Conservation (phyloP, 2,797 vertebrate species). For the Coranthus polyacanthus region DNA sequence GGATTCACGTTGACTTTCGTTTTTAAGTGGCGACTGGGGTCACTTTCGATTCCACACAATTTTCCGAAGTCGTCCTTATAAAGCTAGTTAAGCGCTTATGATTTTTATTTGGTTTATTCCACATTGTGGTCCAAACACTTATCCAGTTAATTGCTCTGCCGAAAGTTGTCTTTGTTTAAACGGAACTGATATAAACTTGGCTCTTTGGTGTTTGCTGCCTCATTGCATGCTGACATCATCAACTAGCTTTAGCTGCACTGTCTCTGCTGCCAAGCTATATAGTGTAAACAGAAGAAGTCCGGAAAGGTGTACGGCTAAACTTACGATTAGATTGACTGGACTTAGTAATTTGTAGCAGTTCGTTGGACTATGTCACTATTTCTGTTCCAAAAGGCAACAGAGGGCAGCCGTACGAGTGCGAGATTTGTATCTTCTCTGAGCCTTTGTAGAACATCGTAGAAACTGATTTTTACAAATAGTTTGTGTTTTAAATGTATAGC, state of each 20-base stretch:
- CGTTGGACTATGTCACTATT: not conserved
- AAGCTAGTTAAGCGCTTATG: not conserved
- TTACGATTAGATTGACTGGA: not conserved
- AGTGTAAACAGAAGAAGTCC: not conserved
- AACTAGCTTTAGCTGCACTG: constrained; percentile 35
- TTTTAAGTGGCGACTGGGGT: constrained; percentile 42
- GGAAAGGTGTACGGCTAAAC: not conserved
- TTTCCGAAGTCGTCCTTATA: not conserved
- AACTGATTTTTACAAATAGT: no score
- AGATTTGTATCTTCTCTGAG: not conserved
- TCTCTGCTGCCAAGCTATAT: not conserved
- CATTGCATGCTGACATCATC: constrained; percentile 77
- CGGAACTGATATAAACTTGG: constrained; percentile 53
- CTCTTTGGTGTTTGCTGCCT: constrained; percentile 74
- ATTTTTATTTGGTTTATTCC: not conserved
- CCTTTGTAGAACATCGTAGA: not conserved
- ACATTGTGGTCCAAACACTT: not conserved
- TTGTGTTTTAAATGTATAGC: no score
- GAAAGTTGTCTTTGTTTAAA: constrained; percentile 24
- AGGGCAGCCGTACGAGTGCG: not conserved
- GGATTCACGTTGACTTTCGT: constrained; percentile 56
- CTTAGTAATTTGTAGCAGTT: not conserved
- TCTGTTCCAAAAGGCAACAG: not conserved
- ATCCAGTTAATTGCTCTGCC: not conserved
- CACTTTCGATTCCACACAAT: constrained; percentile 43